phyloP scores from a whole-genome alignment of 2,113 vertebrate species.

The Epinephelus lanceolatus region DNA sequence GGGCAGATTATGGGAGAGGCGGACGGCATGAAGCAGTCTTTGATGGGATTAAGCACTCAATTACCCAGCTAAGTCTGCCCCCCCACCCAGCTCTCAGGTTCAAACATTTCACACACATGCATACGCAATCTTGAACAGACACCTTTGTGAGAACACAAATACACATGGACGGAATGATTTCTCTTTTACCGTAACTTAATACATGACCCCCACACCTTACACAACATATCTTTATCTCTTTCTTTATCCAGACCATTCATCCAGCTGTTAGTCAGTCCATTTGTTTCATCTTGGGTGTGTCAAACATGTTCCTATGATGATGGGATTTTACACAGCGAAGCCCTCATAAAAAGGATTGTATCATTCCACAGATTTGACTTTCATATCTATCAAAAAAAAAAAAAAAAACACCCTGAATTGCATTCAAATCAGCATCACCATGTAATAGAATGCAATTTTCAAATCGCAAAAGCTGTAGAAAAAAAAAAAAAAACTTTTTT shows the following conservation, averaged over 20 bases:
- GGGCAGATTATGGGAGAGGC: conserved; percentile 79
- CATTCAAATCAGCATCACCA: too few species aligned
- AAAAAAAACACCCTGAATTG: too few species aligned
- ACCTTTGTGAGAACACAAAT: conserved; percentile 12
- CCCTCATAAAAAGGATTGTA: neutral
- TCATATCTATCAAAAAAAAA: too few species aligned
- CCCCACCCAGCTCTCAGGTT: conserved; percentile 36
- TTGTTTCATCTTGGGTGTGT: neutral
- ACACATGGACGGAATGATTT: neutral
- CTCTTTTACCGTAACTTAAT: neutral
- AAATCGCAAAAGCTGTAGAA: too few species aligned
- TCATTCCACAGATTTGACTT: neutral
- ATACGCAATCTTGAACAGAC: conserved; percentile 13
- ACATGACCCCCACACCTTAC: neutral
- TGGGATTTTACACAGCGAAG: neutral
- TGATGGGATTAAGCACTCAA: conserved; percentile 86
- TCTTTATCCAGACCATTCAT: neutral
- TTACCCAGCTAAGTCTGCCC: conserved; percentile 76
- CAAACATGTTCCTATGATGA: neutral
- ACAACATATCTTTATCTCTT: neutral
- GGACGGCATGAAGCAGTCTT: conserved; percentile 76
- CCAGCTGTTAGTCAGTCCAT: neutral
- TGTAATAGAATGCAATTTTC: too few species aligned
- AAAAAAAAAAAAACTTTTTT: too few species aligned
- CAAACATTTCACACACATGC: conserved; percentile 28